phyloP scores from a whole-genome alignment of 2,888 invertebrate genomes.

The Lochmaea capreae region DNA sequence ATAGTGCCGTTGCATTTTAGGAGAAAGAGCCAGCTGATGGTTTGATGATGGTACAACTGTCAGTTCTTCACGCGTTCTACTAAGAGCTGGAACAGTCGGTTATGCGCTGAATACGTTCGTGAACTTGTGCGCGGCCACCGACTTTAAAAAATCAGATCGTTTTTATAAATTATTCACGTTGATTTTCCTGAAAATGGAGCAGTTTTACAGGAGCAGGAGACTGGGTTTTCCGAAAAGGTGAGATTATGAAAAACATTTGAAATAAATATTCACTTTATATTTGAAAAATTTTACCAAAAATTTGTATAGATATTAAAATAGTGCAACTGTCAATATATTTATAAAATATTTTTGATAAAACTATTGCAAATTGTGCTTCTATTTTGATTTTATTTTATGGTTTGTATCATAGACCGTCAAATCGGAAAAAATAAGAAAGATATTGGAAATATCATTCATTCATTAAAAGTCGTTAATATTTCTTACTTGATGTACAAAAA shows the following conservation, averaged over 20 bases:
- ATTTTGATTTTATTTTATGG: too few relatives aligned
- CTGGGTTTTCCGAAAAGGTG: slow-evolving; percentile 52
- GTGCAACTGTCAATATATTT: too few relatives aligned
- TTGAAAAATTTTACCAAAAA: too few relatives aligned
- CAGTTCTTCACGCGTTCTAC: slow-evolving; percentile 51
- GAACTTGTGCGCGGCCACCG: slow-evolving; percentile 30
- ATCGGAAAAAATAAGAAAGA: too few relatives aligned
- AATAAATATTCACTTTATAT: not conserved
- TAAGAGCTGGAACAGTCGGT: slow-evolving; percentile 35
- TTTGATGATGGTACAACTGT: slow-evolving; percentile 40
- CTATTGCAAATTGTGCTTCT: too few relatives aligned
- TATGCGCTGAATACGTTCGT: slow-evolving; percentile 34
- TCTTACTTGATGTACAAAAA: too few relatives aligned
- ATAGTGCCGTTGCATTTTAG: slow-evolving; percentile 43
- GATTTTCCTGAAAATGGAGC: slow-evolving; percentile 44
- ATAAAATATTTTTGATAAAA: too few relatives aligned
- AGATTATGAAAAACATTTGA: not conserved
- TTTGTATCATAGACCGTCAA: too few relatives aligned
- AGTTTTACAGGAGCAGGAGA: slow-evolving; percentile 48
- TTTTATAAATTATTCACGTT: slow-evolving; percentile 15
- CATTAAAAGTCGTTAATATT: too few relatives aligned
- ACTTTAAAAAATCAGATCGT: not conserved
- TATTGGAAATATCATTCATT: too few relatives aligned
- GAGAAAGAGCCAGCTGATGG: slow-evolving; percentile 22
- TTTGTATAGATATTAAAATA: too few relatives aligned